Evolutionary conservation across 2,888 invertebrate species (phyloP), one percentile per base, ranked within the genome.

Genomic region (Encarsia formosa): DNA sequence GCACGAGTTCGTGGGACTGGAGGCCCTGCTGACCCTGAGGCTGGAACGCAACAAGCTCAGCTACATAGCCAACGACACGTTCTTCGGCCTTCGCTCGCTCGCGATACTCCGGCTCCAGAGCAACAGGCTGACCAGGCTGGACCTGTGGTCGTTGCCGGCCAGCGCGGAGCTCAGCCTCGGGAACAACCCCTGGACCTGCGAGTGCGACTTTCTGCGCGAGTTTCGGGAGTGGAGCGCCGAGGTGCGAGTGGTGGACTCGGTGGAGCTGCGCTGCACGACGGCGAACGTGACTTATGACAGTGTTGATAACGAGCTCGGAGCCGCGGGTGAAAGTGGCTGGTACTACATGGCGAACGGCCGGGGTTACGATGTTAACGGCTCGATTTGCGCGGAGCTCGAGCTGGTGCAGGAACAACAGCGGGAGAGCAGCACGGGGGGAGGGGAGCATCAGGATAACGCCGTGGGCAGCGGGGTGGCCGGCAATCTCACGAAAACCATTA

Each of bases 151-250:
- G 70, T 76, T 88, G 61, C 83, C 84, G 60, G 75, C 80, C 1
- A 76, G 81, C 24, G 81, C 83, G 52, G 82, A 85, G 72, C 77
- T 86, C 63, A 82, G 81, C 43, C 77, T 90, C 55, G 80, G 83
- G 13, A 81, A 79, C 57, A 91, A 91, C 69, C 87, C 87, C 48
- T 91, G 88, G 88, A 83, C 85, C 46, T 91, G 91, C 74, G 86
- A 89, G 65, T 91, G 91, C 73, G 86, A 86, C 65, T 89, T 85
- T 67, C 82, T 85, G 24, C 84, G 85, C 68, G 81, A 80, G 71
- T 83, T 87, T 65, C 83, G 86, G 61, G 86, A 88, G 70, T 91
- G 88, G 87, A 78, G 82, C 61, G 81, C 85, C 41, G 82, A 78
- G 58, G 80, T 82, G 47, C 73, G 71, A 49, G 84, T 89, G 48